Evolutionary conservation across 2,113 vertebrate genomes (phyloP).

Genomic region (Sceloporus tristichus): DNA sequence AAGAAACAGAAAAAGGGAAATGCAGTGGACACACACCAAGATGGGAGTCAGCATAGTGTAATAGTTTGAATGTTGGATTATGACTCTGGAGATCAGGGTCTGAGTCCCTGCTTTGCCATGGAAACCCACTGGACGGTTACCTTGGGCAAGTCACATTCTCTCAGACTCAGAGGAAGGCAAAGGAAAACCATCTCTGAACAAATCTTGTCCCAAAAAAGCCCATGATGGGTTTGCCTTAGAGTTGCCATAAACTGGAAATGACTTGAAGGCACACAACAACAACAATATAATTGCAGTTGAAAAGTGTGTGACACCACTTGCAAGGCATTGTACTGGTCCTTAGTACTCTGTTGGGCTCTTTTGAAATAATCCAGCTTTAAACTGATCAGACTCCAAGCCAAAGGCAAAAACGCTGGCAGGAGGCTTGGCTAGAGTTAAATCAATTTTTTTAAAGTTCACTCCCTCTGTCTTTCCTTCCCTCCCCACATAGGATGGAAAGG

Average conservation of each 20-base stretch:
- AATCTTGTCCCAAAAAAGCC: too few species aligned
- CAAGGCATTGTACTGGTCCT: constrained; percentile 24
- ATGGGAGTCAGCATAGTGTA: too few species aligned
- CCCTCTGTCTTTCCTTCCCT: constrained; percentile 45
- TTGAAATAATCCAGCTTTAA: constrained; percentile 74
- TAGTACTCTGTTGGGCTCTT: constrained; percentile 66
- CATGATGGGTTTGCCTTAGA: too few species aligned
- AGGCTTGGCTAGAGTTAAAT: constrained; percentile 82
- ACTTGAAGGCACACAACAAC: too few species aligned
- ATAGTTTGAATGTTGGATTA: too few species aligned
- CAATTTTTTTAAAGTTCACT: constrained; percentile 74
- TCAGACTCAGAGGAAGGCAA: too few species aligned
- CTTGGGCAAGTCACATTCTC: too few species aligned
- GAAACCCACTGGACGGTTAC: too few species aligned
- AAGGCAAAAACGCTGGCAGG: constrained; percentile 78
- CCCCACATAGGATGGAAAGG: constrained; percentile 78
- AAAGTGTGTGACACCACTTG: constrained; percentile 47
- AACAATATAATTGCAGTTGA: neutral
- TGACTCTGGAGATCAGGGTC: too few species aligned
- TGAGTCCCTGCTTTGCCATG: too few species aligned
- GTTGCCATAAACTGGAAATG: too few species aligned
- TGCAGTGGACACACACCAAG: fast-evolving
- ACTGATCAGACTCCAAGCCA: constrained; percentile 70
- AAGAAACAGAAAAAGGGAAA: neutral
- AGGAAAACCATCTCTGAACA: too few species aligned